Evolutionary conservation across 2,113 vertebrate genomes (phyloP).

Genomic region (Cololabis saira): DNA sequence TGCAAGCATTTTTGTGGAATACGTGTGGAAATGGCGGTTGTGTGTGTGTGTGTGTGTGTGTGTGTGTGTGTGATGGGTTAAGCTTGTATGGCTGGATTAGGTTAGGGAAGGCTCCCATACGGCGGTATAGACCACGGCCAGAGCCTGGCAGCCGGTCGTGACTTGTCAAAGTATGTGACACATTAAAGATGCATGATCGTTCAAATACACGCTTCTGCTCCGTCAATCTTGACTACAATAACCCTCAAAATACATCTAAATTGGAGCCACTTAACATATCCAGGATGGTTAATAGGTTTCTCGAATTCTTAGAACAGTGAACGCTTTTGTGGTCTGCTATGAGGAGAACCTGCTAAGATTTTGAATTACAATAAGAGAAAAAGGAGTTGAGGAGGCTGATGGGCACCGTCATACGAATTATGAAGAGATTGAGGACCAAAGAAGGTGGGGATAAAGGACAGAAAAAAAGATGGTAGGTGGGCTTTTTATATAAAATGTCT

Average conservation of each 20-base stretch:
- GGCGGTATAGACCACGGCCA: slow-evolving; percentile 33
- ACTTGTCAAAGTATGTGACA: slow-evolving; percentile 39
- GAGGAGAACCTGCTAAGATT: slow-evolving; percentile 20
- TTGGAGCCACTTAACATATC: slow-evolving; percentile 30
- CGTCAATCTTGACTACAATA: slow-evolving; percentile 18
- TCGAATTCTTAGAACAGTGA: slow-evolving; percentile 27
- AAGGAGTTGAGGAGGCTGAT: slow-evolving; percentile 33
- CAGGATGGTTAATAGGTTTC: slow-evolving; percentile 27
- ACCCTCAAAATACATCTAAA: slow-evolving; percentile 28
- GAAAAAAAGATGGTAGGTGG: slow-evolving; percentile 18
- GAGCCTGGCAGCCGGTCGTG: slow-evolving; percentile 26
- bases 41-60: slow-evolving; percentile 7
- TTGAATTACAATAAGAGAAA: slow-evolving; percentile 44
- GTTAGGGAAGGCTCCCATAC: slow-evolving; percentile 21
- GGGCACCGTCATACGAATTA: slow-evolving; percentile 34
- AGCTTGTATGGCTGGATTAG: slow-evolving; percentile 18
- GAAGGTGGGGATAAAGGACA: slow-evolving; percentile 37
- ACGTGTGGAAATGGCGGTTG: slow-evolving; percentile 22
- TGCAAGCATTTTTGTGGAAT: slow-evolving; percentile 10
- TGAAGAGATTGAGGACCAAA: slow-evolving; percentile 20
- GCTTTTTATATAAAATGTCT: slow-evolving; percentile 13
- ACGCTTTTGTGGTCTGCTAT: slow-evolving; percentile 33
- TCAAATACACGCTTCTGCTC: slow-evolving; percentile 23
- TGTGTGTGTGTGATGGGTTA: slow-evolving; percentile 23
- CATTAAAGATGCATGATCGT: slow-evolving; percentile 33